A percentile compares a stretch with the other conserved stretches of the same genome.
These are phyloP conservation scores for Atta texana DNA, from an alignment of 1,140 invertebrate genomes.

Conservation along the genomic window DNA sequence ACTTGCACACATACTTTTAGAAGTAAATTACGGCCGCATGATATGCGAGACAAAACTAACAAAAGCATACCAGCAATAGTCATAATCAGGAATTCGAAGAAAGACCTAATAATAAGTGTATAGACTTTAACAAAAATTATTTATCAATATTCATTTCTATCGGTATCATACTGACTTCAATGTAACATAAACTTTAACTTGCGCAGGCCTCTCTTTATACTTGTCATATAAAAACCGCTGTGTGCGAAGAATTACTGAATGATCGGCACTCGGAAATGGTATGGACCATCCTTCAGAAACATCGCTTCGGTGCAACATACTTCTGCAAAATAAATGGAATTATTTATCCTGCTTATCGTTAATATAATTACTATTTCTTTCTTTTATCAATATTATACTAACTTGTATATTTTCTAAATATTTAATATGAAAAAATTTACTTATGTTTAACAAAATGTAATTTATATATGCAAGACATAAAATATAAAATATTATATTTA, in stretches of 20 bases:
- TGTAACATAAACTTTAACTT: slow-evolving; percentile 89
- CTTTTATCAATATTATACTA: background rate
- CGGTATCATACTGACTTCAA: slow-evolving; percentile 79
- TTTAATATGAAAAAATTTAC: background rate
- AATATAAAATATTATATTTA: no score
- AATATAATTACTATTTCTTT: background rate
- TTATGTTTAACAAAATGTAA: slow-evolving; percentile 25
- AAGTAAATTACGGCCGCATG: slow-evolving; percentile 89
- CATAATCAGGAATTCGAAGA: slow-evolving; percentile 85
- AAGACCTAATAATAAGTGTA: slow-evolving; percentile 76
- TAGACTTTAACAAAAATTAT: slow-evolving; percentile 41
- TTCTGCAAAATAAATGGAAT: slow-evolving; percentile 83
- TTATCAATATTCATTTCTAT: slow-evolving; percentile 34
- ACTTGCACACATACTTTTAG: slow-evolving; percentile 86
- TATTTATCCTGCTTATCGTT: background rate
- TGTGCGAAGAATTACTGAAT: slow-evolving; percentile 91
- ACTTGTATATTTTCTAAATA: slow-evolving; percentile 35
- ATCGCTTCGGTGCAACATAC: slow-evolving; percentile 88
- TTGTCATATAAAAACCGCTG: slow-evolving; percentile 91
- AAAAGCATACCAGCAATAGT: slow-evolving; percentile 89
- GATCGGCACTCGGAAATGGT: slow-evolving; percentile 93
- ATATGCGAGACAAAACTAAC: slow-evolving; percentile 89
- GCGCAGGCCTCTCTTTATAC: slow-evolving; percentile 90
- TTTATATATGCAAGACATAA: background rate
- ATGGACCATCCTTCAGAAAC: slow-evolving; percentile 90